A percentile compares a stretch with the other conserved stretches of the same genome.
Conservation (phyloP, 2,113 vertebrate species). For the Hydrolagus affinis region DNA sequence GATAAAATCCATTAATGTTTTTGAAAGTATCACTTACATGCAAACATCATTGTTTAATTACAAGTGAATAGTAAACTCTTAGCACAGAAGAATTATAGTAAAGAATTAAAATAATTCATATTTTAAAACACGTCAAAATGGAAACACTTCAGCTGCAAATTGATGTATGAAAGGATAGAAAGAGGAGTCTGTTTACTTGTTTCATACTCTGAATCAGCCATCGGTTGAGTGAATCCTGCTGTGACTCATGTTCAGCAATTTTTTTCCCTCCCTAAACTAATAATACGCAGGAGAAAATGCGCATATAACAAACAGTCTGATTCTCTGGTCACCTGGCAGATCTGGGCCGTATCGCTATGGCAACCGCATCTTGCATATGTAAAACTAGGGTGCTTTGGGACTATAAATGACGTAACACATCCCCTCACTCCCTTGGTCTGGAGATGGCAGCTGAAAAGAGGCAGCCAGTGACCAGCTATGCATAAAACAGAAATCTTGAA, state of each 20-base stretch:
- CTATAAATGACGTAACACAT: constrained; percentile 27
- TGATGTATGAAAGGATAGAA: not conserved
- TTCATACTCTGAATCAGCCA: constrained; percentile 9
- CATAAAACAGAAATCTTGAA: not conserved
- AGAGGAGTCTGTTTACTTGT: not conserved
- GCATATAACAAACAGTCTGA: constrained; percentile 26
- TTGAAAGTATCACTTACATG: too few species aligned
- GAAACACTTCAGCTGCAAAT: not conserved
- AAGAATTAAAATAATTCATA: not conserved
- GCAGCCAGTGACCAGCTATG: constrained; percentile 23
- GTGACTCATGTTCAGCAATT: constrained; percentile 23
- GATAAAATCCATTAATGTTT: too few species aligned
- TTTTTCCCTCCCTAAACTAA: constrained; percentile 1
- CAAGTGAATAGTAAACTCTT: not conserved
- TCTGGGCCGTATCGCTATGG: constrained; percentile 27
- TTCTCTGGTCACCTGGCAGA: constrained; percentile 32
- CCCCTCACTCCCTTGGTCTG: constrained; percentile 29
- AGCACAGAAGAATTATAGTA: not conserved
- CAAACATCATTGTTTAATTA: not conserved
- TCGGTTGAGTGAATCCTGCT: constrained; percentile 5
- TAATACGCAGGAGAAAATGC: constrained; percentile 29
- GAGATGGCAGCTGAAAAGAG: constrained; percentile 24
- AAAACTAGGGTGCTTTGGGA: constrained; percentile 31
- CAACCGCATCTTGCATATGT: constrained; percentile 31
- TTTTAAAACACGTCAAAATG: not conserved